Base-by-base conservation (phyloP, 2,113 vertebrate species). In the Rafetus swinhoei region DNA sequence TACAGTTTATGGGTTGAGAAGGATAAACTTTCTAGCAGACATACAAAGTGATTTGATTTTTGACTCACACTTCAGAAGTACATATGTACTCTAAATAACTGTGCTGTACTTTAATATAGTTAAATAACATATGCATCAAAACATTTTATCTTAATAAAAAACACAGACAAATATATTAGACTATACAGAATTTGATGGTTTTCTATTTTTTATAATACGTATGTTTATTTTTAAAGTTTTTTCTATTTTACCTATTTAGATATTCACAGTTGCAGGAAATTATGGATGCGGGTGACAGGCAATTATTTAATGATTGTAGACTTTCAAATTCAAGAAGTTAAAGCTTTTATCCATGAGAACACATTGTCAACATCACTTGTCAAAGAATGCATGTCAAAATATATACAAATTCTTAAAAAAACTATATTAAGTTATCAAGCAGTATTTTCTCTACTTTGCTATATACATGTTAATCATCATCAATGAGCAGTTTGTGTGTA, bases 1-100 rank as follows among this genome's bases (percentile, higher is more conserved):
- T 76, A 92, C 21, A 88, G 90, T 95, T 90, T 62, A 76, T 86
- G 88, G 91, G 82, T 91, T 94, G 95, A 90, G 79, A 54, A 95
- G 81, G 93, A 95, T 80, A 92, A 95, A 93, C 54, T 88, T 92
- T 29, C 77, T 84, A 90, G 79, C 62, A 92, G 90, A 90, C 93
- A 92, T 27, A 88, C 77, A 86, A 89, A 93, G 0, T 10, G 74
- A 84, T 91, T 89, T 89, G 50, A 72, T 72, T 53, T n/a, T 90
- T 56, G 74, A 55, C 15, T 83, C 50, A 93, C 39, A 59, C 18
- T 85, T 87, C 4, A 35, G 84, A 35, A 87, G 56, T 59, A 57
- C 62, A 91, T 90, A 80, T 91, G 79, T 86, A 91, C 53, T 79
- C 54, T 77, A 79, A 90, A 16, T 69, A 88, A 90, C 22, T 56